These are phyloP conservation scores for Physella acuta DNA, from an alignment of 1,140 invertebrate genomes.

Conservation along the genomic window DNA sequence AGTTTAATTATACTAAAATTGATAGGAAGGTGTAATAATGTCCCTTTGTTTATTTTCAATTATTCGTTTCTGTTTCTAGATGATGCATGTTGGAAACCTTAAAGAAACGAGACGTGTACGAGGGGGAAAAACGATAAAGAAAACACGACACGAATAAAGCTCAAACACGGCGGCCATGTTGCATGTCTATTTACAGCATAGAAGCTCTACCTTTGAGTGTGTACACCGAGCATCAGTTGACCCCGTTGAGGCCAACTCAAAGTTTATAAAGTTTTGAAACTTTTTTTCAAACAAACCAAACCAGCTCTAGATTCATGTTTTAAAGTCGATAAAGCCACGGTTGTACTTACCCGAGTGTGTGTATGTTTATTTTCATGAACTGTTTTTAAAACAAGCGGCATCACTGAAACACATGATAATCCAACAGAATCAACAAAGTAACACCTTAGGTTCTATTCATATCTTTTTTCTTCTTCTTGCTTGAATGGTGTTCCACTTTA, in stretches of 20 bases:
- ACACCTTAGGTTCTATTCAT: not conserved
- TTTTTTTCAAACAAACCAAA: not conserved
- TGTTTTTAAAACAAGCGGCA: not conserved
- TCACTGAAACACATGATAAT: not conserved
- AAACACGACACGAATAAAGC: not conserved
- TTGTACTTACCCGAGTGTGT: not conserved
- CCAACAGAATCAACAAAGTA: not conserved
- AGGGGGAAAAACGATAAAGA: not conserved
- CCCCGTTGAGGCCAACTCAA: not conserved
- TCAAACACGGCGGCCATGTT: not conserved
- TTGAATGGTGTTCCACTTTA: conserved; percentile 12
- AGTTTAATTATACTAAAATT: too few species aligned
- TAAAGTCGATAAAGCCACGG: not conserved
- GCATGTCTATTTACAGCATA: not conserved
- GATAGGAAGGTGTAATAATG: too few species aligned
- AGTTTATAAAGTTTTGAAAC: too few species aligned
- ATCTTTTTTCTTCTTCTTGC: not conserved
- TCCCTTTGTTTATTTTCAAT: too few species aligned
- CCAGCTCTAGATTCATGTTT: not conserved
- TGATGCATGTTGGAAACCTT: too few species aligned
- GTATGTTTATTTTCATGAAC: not conserved
- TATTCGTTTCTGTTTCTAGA: too few species aligned
- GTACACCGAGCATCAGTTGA: not conserved
- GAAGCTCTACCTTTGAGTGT: not conserved
- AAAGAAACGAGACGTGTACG: not conserved